Conservation (phyloP, 2,113 vertebrate genomes). For the Malaclemys terrapin region DNA sequence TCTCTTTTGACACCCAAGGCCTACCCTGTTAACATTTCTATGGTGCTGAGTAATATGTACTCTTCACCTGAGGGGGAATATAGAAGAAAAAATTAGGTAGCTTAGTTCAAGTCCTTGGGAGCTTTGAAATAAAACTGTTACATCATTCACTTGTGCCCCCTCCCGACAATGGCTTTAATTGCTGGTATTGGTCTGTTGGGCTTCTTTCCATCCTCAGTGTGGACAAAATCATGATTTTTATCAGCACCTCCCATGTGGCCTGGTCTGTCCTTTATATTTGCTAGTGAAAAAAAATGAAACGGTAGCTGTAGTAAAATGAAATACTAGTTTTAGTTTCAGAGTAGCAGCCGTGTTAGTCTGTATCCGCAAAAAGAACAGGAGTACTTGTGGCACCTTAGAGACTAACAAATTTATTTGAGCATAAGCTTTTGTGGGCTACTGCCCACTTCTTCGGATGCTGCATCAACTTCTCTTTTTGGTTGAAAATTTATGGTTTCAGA, state of each 20-base stretch:
- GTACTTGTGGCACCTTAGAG: too few relatives aligned
- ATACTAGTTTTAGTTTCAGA: background rate
- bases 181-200: background rate
- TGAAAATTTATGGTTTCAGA: background rate
- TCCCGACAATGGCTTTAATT: background rate
- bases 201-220: background rate
- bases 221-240: background rate
- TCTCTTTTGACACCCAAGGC: background rate
- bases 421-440: too few relatives aligned
- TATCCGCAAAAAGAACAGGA: too few relatives aligned
- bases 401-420: too few relatives aligned
- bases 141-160: background rate
- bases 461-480: background rate
- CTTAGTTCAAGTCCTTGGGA: background rate
- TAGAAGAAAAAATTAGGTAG: background rate
- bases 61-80: background rate
- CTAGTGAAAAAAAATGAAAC: background rate
- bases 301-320: background rate
- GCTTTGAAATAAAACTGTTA: background rate
- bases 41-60: background rate
- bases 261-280: background rate
- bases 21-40: background rate
- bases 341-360: too few relatives aligned
- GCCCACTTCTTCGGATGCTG: too few relatives aligned
- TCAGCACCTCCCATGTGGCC: rapidly evolving